phyloP scores from a whole-genome alignment of 2,797 vertebrate species.

The Prionace glauca region DNA sequence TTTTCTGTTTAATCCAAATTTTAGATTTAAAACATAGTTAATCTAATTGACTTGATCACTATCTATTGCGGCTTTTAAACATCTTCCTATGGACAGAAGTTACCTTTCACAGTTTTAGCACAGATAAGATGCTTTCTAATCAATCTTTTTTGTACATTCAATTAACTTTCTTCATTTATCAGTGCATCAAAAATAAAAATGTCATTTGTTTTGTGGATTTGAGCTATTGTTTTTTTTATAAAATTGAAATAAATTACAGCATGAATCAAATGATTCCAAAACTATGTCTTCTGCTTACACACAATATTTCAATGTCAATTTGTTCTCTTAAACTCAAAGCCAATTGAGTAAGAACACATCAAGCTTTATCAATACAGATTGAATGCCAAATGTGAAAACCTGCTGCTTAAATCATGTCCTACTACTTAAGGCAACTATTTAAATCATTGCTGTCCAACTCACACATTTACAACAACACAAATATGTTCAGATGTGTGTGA shows the following conservation, averaged over 20 bases:
- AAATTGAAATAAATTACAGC: constrained; percentile 25
- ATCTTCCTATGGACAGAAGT: not conserved
- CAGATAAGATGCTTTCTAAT: not conserved
- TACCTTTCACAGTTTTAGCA: not conserved
- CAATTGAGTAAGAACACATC: not conserved
- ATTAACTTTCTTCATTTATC: not conserved
- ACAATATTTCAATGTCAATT: not conserved
- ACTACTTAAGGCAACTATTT: not conserved
- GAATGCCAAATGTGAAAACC: not conserved
- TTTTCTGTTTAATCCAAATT: not conserved
- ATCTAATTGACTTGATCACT: not conserved
- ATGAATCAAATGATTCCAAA: not conserved
- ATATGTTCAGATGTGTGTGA: not conserved
- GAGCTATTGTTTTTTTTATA: not conserved
- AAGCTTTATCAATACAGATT: not conserved
- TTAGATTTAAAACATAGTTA: not conserved
- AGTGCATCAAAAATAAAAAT: constrained; percentile 17
- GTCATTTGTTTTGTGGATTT: not conserved
- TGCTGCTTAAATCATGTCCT: constrained; percentile 7
- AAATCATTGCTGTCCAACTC: not conserved
- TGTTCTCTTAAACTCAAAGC: not conserved
- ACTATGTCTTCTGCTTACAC: not conserved
- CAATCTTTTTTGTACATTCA: not conserved
- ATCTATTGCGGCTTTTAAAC: not conserved
- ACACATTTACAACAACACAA: not conserved